These are phyloP conservation scores for Melinaea marsaeus DNA, from an alignment of 2,888 invertebrate species.

Conservation along the genomic window DNA sequence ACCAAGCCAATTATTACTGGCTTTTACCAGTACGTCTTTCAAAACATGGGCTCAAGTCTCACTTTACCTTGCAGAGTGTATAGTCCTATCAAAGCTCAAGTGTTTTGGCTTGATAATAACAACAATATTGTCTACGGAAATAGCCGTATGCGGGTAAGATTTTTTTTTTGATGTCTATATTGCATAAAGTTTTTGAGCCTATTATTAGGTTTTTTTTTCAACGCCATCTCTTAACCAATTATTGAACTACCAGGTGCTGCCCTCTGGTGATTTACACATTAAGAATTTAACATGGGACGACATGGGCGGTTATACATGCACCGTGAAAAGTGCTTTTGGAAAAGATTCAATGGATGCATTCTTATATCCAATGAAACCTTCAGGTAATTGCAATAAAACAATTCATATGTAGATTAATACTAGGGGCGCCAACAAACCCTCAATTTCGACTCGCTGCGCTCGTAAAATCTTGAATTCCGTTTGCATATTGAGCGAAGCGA, in stretches of 20 bases:
- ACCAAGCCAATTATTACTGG: conserved; percentile 73
- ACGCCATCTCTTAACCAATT: background rate
- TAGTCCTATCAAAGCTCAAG: conserved; percentile 79
- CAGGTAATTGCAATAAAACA: conserved; percentile 19
- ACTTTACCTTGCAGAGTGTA: conserved; percentile 83
- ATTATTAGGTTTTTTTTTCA: background rate
- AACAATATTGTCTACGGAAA: conserved; percentile 73
- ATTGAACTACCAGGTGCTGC: conserved; percentile 67
- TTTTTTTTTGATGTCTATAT: too few species aligned
- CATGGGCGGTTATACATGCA: conserved; percentile 90
- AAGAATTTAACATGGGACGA: conserved; percentile 84
- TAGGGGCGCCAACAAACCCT: too few species aligned
- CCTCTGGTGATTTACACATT: conserved; percentile 88
- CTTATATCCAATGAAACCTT: conserved; percentile 80
- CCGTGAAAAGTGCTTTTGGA: conserved; percentile 81
- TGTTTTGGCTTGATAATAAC: conserved; percentile 82
- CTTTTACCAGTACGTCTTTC: conserved; percentile 74
- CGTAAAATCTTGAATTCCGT: too few species aligned
- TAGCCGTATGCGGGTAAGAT: conserved; percentile 61
- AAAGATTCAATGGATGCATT: conserved; percentile 82
- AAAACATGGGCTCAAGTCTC: conserved; percentile 78
- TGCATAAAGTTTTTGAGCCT: too few species aligned
- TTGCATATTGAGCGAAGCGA: too few species aligned
- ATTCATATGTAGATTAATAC: too few species aligned
- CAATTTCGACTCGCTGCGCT: too few species aligned